Evolutionary conservation across 2,113 vertebrate genomes (phyloP).

Genomic region (Ploceus nigricollis): DNA sequence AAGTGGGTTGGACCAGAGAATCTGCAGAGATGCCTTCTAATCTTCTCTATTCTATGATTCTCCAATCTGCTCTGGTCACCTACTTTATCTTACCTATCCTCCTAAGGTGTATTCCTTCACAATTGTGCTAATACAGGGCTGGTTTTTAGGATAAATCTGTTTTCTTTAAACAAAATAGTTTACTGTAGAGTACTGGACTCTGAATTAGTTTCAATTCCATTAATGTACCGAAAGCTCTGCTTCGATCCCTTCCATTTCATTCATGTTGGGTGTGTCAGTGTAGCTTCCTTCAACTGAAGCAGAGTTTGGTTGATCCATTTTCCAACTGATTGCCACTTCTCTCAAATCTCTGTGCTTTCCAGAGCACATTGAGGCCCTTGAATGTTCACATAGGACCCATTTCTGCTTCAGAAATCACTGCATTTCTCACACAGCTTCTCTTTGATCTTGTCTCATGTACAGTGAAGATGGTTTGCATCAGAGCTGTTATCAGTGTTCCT

Average conservation of each 20-base stretch:
- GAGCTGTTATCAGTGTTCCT: neutral
- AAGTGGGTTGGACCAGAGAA: neutral
- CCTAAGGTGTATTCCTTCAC: neutral
- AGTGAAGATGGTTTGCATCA: neutral
- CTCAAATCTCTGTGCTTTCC: neutral
- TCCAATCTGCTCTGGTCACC: neutral
- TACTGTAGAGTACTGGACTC: neutral
- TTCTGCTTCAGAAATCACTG: neutral
- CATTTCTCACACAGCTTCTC: neutral
- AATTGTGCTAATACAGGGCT: neutral
- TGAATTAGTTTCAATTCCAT: neutral
- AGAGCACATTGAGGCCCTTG: neutral
- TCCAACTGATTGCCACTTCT: neutral
- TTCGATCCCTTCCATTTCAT: neutral
- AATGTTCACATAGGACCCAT: neutral
- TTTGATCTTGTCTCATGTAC: neutral
- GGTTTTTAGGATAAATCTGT: neutral
- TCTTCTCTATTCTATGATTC: neutral
- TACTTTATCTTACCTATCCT: neutral
- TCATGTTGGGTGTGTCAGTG: neutral
- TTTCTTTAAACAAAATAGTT: neutral
- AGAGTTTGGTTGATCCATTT: neutral
- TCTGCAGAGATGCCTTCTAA: neutral
- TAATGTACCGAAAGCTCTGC: neutral
- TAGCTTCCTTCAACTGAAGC: neutral